Evolutionary conservation across 2,797 vertebrate species (phyloP).

Genomic region (Propithecus perrieri): DNA sequence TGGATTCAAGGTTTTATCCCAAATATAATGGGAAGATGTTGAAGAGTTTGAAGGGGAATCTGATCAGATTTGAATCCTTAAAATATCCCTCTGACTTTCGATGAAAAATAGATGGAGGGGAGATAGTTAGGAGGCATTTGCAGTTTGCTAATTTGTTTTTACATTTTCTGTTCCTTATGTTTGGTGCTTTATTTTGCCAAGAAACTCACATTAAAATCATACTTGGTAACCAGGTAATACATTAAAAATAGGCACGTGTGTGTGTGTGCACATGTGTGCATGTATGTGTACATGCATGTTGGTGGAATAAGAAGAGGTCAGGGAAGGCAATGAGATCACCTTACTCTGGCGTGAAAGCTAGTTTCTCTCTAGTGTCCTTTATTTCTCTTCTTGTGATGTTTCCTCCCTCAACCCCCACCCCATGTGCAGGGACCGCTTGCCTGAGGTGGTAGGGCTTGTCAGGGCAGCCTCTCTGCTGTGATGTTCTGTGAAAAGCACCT

Average conservation of each 20-base stretch:
- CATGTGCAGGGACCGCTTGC: background rate
- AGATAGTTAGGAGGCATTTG: background rate
- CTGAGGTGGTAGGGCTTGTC: background rate
- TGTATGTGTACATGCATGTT: background rate
- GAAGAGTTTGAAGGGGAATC: background rate
- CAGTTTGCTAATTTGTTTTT: background rate
- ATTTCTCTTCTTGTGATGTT: background rate
- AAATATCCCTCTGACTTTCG: background rate
- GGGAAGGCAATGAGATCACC: background rate
- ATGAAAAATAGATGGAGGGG: background rate
- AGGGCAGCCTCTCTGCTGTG: background rate
- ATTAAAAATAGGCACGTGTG: background rate
- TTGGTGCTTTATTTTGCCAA: constrained; percentile 6
- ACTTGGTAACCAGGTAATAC: background rate
- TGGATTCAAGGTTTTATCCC: background rate
- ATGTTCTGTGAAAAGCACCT: constrained; percentile 12
- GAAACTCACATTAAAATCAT: background rate
- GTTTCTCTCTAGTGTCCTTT: background rate
- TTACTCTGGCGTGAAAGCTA: background rate
- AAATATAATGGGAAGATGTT: background rate
- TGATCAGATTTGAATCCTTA: background rate
- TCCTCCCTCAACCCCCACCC: background rate
- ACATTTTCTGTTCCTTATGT: background rate
- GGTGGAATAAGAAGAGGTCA: background rate
- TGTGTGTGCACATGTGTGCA: background rate